Percentiles rank a stretch among this genome's conserved stretches.
Conservation (phyloP, 2,797 vertebrate species). For the Paramormyrops hopkinsi region DNA sequence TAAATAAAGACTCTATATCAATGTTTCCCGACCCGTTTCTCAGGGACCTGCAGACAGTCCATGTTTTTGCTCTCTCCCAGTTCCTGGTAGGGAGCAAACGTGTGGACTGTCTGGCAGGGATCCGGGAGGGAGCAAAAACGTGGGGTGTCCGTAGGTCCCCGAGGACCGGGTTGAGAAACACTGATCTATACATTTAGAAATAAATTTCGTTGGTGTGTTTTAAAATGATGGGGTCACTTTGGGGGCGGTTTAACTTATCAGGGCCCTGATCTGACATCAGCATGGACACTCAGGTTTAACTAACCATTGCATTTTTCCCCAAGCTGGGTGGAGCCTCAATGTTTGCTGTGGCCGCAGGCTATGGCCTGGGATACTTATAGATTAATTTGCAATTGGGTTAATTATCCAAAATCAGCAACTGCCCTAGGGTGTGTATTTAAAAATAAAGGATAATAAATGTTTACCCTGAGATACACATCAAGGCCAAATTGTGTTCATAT, state of each 20-base stretch:
- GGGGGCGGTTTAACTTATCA: neutral
- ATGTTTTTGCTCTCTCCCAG: neutral
- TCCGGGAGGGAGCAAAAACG: neutral
- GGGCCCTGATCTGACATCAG: neutral
- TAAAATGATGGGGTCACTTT: neutral
- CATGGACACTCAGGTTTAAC: neutral
- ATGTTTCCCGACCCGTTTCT: neutral
- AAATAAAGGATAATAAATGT: neutral
- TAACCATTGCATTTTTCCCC: neutral
- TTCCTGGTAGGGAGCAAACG: neutral
- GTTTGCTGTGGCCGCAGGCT: neutral
- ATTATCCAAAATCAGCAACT: neutral
- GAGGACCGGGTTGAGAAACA: neutral
- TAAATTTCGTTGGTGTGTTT: neutral
- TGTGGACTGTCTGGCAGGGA: neutral
- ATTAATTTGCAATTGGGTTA: neutral
- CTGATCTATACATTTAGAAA: neutral
- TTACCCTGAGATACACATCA: neutral
- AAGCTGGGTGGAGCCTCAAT: neutral
- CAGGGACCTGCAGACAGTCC: neutral
- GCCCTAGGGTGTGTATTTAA: neutral
- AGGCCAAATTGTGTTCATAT: neutral
- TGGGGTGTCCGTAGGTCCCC: neutral
- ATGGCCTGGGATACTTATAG: neutral
- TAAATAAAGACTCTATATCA: neutral